Evolutionary conservation across 2,797 vertebrate genomes (phyloP).

Genomic region (Tauraco hartlaubi): DNA sequence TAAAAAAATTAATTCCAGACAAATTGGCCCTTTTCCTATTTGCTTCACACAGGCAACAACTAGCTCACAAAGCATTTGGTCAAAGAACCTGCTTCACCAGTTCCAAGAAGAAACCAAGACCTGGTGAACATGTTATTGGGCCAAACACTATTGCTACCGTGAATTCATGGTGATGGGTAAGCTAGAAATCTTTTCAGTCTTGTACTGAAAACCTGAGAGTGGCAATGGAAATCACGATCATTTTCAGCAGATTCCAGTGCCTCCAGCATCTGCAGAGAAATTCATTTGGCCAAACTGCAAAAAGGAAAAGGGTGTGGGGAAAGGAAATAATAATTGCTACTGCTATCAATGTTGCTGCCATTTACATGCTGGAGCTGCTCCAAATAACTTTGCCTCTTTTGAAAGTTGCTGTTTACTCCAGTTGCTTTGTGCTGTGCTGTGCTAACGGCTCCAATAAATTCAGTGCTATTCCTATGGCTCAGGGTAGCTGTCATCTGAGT

Average conservation of each 20-base stretch:
- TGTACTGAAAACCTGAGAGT: not conserved
- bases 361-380: conserved; percentile 38
- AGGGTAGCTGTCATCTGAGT: conserved; percentile 40
- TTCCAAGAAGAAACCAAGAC: not conserved
- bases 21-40: not conserved
- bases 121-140: not conserved
- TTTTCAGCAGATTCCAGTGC: not conserved
- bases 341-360: not conserved
- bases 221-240: not conserved
- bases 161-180: not conserved
- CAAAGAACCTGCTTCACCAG: not conserved
- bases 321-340: conserved; percentile 54
- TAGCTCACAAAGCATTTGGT: not conserved
- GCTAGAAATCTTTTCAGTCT: not conserved
- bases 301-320: conserved; percentile 5
- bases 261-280: not conserved
- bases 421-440: conserved; percentile 62
- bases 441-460: conserved; percentile 16
- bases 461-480: not conserved
- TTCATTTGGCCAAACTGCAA: not conserved
- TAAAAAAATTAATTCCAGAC: not conserved
- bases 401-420: not conserved
- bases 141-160: not conserved
- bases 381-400: conserved; percentile 23
- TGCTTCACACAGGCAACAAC: not conserved